These are phyloP conservation scores for Cheiracanthium punctorium DNA, from an alignment of 2,888 invertebrate genomes.

Conservation along the genomic window DNA sequence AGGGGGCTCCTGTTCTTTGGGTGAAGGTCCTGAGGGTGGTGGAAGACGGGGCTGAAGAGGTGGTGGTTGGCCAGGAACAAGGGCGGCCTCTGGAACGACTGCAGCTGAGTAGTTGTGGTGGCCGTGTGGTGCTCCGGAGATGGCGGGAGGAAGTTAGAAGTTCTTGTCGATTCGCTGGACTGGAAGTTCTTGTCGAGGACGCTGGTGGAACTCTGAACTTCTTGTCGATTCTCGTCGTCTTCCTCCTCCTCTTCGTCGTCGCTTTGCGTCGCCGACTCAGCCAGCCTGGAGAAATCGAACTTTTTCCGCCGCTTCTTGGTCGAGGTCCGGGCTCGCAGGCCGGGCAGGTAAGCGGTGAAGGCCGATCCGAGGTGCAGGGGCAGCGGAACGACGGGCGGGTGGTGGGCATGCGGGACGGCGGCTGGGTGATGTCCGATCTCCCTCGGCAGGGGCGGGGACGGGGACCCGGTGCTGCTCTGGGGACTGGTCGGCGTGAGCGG, in stretches of 20 bases:
- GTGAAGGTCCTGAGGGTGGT: not conserved
- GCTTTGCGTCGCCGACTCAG: conserved; percentile 72
- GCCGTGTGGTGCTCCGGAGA: not conserved
- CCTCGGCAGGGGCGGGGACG: conserved; percentile 25
- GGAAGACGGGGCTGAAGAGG: conserved; percentile 30
- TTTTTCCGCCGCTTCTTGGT: conserved; percentile 49
- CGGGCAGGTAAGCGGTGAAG: conserved; percentile 50
- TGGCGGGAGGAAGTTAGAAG: not conserved
- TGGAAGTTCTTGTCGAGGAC: too few species aligned
- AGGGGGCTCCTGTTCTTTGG: not conserved
- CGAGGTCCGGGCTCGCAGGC: not conserved
- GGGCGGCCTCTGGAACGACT: not conserved
- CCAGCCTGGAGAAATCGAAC: conserved; percentile 73
- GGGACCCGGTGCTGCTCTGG: conserved; percentile 30
- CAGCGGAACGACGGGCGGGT: conserved; percentile 27
- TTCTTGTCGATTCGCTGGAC: too few species aligned
- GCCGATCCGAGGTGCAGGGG: conserved; percentile 55
- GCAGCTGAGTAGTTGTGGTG: not conserved
- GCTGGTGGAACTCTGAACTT: not conserved
- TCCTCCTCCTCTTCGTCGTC: conserved; percentile 37
- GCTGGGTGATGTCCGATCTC: not conserved
- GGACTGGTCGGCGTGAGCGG: conserved; percentile 65
- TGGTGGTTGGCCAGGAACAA: conserved; percentile 17
- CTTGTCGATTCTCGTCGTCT: too few species aligned
- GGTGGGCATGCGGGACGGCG: too few species aligned